Percentiles rank a stretch among this genome's conserved stretches.
Conservation (phyloP, 2,797 vertebrate genomes). For the Platyrinchus mystaceus region DNA sequence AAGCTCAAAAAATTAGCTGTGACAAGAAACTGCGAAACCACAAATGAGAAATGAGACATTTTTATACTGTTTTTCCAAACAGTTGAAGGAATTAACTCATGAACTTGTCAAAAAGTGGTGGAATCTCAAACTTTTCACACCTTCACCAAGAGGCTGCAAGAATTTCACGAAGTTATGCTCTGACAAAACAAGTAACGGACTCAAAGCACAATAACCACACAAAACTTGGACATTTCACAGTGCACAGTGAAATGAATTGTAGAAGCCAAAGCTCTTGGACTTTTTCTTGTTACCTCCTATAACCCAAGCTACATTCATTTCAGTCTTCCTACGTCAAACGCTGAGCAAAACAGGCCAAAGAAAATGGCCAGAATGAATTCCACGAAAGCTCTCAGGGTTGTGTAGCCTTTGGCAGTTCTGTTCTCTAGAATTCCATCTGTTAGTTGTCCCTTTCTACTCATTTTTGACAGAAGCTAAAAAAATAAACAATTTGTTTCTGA, state of each 20-base stretch:
- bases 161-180: background rate
- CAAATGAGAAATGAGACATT: background rate
- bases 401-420: background rate
- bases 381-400: background rate
- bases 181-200: background rate
- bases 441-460: background rate
- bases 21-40: background rate
- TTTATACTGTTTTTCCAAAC: background rate
- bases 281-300: background rate
- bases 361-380: background rate
- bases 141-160: background rate
- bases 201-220: background rate
- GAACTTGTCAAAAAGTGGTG: background rate
- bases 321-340: background rate
- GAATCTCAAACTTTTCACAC: background rate
- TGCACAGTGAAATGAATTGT: background rate
- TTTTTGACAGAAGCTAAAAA: slow-evolving; percentile 1
- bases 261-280: background rate
- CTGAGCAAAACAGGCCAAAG: background rate
- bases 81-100: background rate
- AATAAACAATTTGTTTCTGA: background rate
- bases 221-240: background rate
- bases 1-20: background rate
- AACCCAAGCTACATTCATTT: background rate
- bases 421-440: background rate